Evolutionary conservation across 2,888 invertebrate species (phyloP).

Genomic region (Orchestes rusci): DNA sequence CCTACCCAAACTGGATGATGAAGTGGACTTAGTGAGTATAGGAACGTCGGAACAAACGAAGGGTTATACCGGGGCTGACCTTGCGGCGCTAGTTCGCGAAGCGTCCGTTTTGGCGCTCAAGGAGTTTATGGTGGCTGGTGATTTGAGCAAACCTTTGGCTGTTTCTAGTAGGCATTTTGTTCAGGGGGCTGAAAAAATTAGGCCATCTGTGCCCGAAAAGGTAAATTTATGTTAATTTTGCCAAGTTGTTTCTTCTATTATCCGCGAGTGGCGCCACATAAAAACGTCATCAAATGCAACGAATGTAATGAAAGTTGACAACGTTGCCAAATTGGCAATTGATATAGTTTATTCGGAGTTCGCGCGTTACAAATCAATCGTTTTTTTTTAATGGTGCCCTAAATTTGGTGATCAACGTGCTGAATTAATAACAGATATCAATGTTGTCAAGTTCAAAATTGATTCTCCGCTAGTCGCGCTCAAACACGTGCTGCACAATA

Average conservation of each 20-base stretch:
- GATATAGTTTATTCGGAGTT: no score
- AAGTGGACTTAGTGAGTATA: conserved; percentile 68
- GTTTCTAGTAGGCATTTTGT: conserved; percentile 68
- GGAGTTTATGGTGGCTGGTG: conserved; percentile 58
- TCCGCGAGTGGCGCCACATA: no score
- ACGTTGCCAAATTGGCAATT: no score
- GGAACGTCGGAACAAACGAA: conserved; percentile 60
- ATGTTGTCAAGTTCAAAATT: no score
- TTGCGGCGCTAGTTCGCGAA: conserved; percentile 82
- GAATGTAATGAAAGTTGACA: no score
- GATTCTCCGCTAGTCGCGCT: no score
- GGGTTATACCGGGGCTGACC: conserved; percentile 90
- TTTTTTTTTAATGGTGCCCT: no score
- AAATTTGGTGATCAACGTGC: no score
- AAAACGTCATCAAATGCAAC: no score
- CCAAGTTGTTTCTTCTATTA: conserved; percentile 2
- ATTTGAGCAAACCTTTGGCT: conserved; percentile 44
- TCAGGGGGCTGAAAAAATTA: conserved; percentile 67
- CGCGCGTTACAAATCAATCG: no score
- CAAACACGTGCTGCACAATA: no score
- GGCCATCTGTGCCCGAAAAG: conserved; percentile 79
- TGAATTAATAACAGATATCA: no score
- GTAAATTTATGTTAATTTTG: conserved; percentile 42
- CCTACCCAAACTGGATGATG: conserved; percentile 64
- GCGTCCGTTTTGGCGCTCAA: conserved; percentile 76